Evolutionary conservation across 35 echinoderm and acorn worm species (phyloP).

Genomic region (Holothuria glaberrima): DNA sequence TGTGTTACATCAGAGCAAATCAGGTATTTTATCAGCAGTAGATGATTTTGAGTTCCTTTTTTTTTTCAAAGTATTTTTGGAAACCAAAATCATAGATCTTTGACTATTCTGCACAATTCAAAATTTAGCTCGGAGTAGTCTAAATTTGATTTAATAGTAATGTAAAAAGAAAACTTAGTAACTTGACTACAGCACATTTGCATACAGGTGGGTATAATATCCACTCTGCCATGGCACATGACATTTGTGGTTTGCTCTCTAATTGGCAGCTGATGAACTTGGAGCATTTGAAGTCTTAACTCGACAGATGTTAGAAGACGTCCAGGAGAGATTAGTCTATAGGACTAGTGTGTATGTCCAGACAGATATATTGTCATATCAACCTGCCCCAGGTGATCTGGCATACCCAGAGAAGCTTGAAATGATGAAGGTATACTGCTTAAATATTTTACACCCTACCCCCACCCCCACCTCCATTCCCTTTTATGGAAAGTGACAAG

Average conservation of each 20-base stretch:
- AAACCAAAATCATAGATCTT: too few species aligned
- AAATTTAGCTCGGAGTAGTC: too few species aligned
- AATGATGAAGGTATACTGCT: slow-evolving; percentile 91
- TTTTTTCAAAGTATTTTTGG: too few species aligned
- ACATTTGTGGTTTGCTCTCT: background rate
- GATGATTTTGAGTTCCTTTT: too few species aligned
- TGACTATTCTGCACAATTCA: too few species aligned
- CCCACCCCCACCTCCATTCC: too few species aligned
- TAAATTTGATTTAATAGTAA: background rate
- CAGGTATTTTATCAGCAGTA: too few species aligned
- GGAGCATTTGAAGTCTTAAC: slow-evolving; percentile 82
- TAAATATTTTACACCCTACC: background rate
- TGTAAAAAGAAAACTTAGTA: background rate
- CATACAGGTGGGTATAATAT: too few species aligned
- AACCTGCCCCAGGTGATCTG: slow-evolving; percentile 91
- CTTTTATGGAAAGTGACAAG: too few species aligned
- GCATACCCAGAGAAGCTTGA: slow-evolving; percentile 99
- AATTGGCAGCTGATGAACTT: slow-evolving; percentile 82
- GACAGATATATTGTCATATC: slow-evolving; percentile 92
- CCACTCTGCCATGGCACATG: background rate
- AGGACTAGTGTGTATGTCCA: slow-evolving; percentile 92
- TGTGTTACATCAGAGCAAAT: too few species aligned
- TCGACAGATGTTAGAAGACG: slow-evolving; percentile 96
- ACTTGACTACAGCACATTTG: too few species aligned
- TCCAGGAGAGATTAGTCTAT: slow-evolving; percentile 90